Base-by-base conservation (phyloP, 2,888 invertebrate genomes). In the Automeris io region DNA sequence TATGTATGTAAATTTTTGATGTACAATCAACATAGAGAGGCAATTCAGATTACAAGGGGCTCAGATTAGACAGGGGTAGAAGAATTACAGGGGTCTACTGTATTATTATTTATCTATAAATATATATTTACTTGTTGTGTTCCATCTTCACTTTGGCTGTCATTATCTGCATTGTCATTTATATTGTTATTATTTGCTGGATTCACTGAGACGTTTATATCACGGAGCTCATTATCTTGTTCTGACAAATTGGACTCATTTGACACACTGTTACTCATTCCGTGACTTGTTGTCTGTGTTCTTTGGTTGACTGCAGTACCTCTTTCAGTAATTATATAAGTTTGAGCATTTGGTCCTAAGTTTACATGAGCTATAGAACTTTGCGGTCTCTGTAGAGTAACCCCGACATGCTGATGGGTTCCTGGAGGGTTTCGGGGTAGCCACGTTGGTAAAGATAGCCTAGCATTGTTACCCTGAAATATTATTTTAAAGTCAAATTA, bases 71-170 rank as follows among this genome's bases (percentile, higher is more conserved):
- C n/a, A n/a, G n/a, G n/a, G n/a, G n/a, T n/a, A n/a, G n/a, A n/a
- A n/a, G n/a, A n/a, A n/a, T n/a, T n/a, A n/a, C n/a, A n/a, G n/a
- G n/a, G n/a, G n/a, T n/a, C n/a, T n/a, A n/a, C n/a, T n/a, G n/a
- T n/a, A n/a, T n/a, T n/a, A n/a, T n/a, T n/a, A 8, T 5, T 26
- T 5, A 26, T 19, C 3, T 8, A 29, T 2, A n/a, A 22, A 5
- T 18, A 5, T 13, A 16, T 11, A 34, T 22, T 26, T 47, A 85
- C 86, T 80, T 82, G 82, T 44, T 78, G 79, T 35, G 70, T 61
- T 5, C 82, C 82, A 61, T 85, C 85, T 40, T 86, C 86, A 64
- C 86, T 85, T 46, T 80, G 78, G 40, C 79, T 83, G 21, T 85
- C 85, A 66, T 79, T 82, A 44, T 85, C 86, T 18, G 64, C 68